phyloP scores from a whole-genome alignment of 1,140 invertebrate genomes.

The Calephelis nemesis region DNA sequence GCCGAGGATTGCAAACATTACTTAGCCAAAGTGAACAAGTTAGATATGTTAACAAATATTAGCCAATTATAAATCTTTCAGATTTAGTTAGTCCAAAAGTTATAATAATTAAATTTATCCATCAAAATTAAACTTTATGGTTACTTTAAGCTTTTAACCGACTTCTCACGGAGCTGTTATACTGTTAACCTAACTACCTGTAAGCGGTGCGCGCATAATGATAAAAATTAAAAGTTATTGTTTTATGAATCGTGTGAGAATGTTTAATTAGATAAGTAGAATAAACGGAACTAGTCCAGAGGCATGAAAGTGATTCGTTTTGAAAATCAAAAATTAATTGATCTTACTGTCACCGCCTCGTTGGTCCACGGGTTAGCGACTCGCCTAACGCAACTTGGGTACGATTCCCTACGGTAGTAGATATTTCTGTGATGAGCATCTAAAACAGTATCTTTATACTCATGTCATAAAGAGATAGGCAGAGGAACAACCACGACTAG shows the following conservation, averaged over 20 bases:
- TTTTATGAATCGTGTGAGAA: constrained; percentile 74
- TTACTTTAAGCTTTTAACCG: constrained; percentile 52
- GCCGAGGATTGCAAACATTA: too few relatives aligned
- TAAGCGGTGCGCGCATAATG: constrained; percentile 74
- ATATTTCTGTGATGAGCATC: too few relatives aligned
- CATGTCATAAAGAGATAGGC: too few relatives aligned
- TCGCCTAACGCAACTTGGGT: too few relatives aligned
- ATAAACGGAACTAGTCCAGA: constrained; percentile 51
- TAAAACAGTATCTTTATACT: too few relatives aligned
- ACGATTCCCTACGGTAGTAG: too few relatives aligned
- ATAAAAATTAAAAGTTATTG: constrained; percentile 76
- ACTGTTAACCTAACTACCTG: constrained; percentile 73
- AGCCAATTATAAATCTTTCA: too few relatives aligned
- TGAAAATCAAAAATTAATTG: constrained; percentile 12
- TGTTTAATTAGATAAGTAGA: constrained; percentile 76
- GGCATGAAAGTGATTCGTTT: not conserved
- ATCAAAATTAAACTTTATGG: constrained; percentile 22
- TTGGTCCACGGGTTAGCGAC: too few relatives aligned
- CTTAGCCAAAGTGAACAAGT: too few relatives aligned
- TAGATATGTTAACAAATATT: too few relatives aligned
- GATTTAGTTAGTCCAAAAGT: too few relatives aligned
- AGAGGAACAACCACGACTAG: too few relatives aligned
- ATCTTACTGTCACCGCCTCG: not conserved
- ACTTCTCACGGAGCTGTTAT: constrained; percentile 69
- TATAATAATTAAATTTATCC: not conserved